Base-by-base conservation (phyloP, 2,797 vertebrate species). In the Bovichtus diacanthus region DNA sequence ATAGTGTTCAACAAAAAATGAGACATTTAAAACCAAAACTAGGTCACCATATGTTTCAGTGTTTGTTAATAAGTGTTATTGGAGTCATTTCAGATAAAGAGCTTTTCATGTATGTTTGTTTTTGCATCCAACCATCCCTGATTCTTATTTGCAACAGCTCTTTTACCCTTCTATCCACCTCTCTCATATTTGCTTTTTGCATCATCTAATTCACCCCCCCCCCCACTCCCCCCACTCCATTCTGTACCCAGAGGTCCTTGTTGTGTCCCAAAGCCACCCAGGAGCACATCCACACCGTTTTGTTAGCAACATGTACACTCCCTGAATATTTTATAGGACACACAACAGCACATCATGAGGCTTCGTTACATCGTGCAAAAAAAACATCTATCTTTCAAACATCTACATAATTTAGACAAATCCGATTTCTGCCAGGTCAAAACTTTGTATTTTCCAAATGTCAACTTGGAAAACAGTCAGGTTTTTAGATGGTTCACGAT, bases 311-410 rank as follows among this genome's bases (percentile, higher is more conserved):
- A 85, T 78, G 77, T 81, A 76, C 56, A 56, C 71, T 73, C 63
- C 53, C 68, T 95, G 75, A 93, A 94, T 94, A 93, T 94, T 94
- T 94, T 46, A 94, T 90, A 51, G 29, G 64, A 75, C 70, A 78
- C 77, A 65, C 71, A 72, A 74, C 65, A 78, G 66, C 76, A 74
- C 56, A 77, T 53, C 39, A 53, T 39, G 38, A 66, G 55, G 41
- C 71, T 85, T 78, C 67, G 70, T 88, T 73, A 31, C 2, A 36
- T 34, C 21, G 0, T 34, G 75, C 23, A 47, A 65, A 56, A n/a
- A n/a, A 67, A 31, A 5, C 5, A 0, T 73, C 27, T 44, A 19
- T 75, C 67, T 56, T 29, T 25, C 44, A 73, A 83, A 79, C 54
- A 74, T 66, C 58, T 79, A 29, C 70, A 74, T 85, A 60, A 85